Base-by-base conservation (phyloP, 2,888 invertebrate genomes). In the Rotaria magnacalcarata region DNA sequence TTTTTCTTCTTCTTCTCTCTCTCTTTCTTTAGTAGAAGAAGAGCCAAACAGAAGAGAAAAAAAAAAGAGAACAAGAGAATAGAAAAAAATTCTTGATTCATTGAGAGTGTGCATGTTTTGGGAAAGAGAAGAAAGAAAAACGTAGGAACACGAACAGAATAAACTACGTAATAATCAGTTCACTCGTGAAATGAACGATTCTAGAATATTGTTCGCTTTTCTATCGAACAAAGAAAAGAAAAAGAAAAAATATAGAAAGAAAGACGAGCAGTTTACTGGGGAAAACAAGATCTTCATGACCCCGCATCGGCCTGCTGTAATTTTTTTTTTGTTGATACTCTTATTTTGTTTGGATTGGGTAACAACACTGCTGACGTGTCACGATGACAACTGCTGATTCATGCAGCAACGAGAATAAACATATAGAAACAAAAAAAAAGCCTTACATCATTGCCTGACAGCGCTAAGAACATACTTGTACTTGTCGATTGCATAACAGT, bases 301-400 rank as follows among this genome's bases (percentile, higher is more conserved):
- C 67, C 27, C 5, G 0, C 19, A 2, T 4, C 27, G 5, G 16
- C 1, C 19, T 14, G 4, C 16, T 16, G 6, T 67, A 14, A 34
- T 34, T 5, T 14, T 34, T 14, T 34, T 67, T 34, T 19, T 8
- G 16, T 19, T 41, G 11, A 41, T 67, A 14, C 19, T 67, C 16
- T 8, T 41, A 67, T 41, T 67, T 34, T 67, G 34, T 67, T 67
- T 67, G 34, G 67, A 67, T 67, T 67, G 67, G 67, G 67, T 67
- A 67, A 67, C 67, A 67, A 67, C 67, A 67, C 34, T 27, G 67
- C 34, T 67, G 67, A 67, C 67, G 67, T 67, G 67, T 67, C 67
- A 67, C 67, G 67, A 67, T 67, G 67, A 67, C 67, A 67, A 67
- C 67, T 67, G 67, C 14, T 67, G 67, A 67, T 34, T 67, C 67